Conservation (phyloP, 2,113 vertebrate genomes). For the Proterorhinus semilunaris region DNA sequence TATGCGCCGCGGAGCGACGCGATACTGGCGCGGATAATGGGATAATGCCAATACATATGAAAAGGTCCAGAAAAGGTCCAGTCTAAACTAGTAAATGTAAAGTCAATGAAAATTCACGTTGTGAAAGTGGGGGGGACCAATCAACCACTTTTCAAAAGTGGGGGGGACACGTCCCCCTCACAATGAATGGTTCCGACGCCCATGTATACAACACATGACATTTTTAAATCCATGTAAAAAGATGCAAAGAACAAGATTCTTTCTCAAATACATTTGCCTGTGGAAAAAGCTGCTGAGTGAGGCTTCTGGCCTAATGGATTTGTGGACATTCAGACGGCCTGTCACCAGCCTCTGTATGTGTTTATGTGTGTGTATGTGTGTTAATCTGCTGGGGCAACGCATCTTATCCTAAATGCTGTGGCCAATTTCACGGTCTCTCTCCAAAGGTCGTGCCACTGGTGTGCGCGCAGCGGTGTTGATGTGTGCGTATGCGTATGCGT, state of each 20-base stretch:
- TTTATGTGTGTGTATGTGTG: slow-evolving; percentile 14
- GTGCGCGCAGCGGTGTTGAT: slow-evolving; percentile 31
- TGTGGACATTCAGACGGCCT: slow-evolving; percentile 68
- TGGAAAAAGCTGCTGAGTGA: slow-evolving; percentile 66
- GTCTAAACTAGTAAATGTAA: too few relatives aligned
- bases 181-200: too few relatives aligned
- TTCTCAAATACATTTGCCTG: not conserved
- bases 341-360: slow-evolving; percentile 49
- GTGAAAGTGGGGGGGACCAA: too few relatives aligned
- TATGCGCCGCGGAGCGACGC: too few relatives aligned
- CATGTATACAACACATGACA: too few relatives aligned
- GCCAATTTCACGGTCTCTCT: slow-evolving; percentile 78
- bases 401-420: slow-evolving; percentile 73
- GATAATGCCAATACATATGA: too few relatives aligned
- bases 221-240: not conserved
- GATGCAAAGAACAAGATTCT: not conserved
- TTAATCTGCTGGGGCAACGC: slow-evolving; percentile 65
- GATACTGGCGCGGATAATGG: too few relatives aligned
- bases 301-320: slow-evolving; percentile 61
- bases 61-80: too few relatives aligned
- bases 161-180: too few relatives aligned
- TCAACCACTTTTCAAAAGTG: too few relatives aligned
- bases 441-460: slow-evolving; percentile 69
- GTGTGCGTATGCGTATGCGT: slow-evolving; percentile 27
- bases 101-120: too few relatives aligned